phyloP scores from a whole-genome alignment of 2,888 invertebrate species.

The Orthosia cruda region DNA sequence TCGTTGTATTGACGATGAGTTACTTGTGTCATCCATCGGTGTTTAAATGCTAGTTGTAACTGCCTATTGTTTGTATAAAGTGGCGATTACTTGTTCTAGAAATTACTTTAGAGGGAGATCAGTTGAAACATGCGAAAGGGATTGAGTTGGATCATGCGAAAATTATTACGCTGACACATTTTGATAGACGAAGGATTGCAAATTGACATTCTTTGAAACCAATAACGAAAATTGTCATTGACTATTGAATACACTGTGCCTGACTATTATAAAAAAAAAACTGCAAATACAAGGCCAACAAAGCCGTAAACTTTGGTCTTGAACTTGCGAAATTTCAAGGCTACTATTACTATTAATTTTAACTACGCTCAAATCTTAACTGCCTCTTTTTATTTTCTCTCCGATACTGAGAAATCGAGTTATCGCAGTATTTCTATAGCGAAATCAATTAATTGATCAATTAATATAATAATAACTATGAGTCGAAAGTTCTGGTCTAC shows the following conservation, averaged over 20 bases:
- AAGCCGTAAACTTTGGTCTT: slow-evolving; percentile 37
- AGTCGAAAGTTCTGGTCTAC: slow-evolving; percentile 59
- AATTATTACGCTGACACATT: background rate
- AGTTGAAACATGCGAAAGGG: no score
- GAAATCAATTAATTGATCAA: slow-evolving; percentile 61
- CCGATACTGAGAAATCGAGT: slow-evolving; percentile 48
- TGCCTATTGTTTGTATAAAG: slow-evolving; percentile 77
- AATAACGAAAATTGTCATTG: background rate
- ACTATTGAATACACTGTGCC: slow-evolving; percentile 16
- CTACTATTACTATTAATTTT: slow-evolving; percentile 41
- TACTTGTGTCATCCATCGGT: slow-evolving; percentile 76
- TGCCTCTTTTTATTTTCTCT: slow-evolving; percentile 39
- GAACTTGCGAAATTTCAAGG: slow-evolving; percentile 57
- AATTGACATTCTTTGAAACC: background rate
- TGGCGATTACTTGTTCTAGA: slow-evolving; percentile 64
- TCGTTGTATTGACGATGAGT: slow-evolving; percentile 75
- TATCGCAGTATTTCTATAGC: slow-evolving; percentile 56
- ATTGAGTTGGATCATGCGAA: background rate
- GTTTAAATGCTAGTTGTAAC: slow-evolving; percentile 75
- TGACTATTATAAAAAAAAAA: slow-evolving; percentile 16
- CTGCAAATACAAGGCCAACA: slow-evolving; percentile 10
- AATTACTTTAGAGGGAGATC: slow-evolving; percentile 38
- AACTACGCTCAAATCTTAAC: slow-evolving; percentile 27
- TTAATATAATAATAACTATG: slow-evolving; percentile 37
- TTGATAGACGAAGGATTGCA: background rate